Conservation (phyloP, 1,140 invertebrate species). For the Bombus fervidus region DNA sequence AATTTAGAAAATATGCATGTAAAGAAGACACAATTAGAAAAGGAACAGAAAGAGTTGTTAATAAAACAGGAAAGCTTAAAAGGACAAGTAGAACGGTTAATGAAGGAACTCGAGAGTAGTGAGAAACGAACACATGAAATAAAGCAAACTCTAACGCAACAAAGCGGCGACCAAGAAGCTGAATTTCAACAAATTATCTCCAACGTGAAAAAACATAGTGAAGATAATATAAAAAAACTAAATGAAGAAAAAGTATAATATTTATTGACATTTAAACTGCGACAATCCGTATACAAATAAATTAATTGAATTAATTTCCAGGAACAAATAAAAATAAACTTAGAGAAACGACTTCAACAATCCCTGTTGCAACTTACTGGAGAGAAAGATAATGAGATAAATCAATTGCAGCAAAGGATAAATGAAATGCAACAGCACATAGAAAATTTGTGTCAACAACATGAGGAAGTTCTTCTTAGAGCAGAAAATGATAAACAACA, state of each 20-base stretch:
- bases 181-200: constrained; percentile 89
- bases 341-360: constrained; percentile 90
- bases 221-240: constrained; percentile 88
- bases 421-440: constrained; percentile 88
- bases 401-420: constrained; percentile 87
- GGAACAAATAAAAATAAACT: constrained; percentile 86
- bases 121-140: constrained; percentile 89
- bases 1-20: constrained; percentile 89
- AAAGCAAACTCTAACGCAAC: constrained; percentile 87
- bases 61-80: constrained; percentile 90
- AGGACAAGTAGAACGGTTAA: constrained; percentile 85
- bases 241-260: constrained; percentile 88
- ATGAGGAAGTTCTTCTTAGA: constrained; percentile 91
- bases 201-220: constrained; percentile 88
- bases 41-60: constrained; percentile 89
- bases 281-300: background rate
- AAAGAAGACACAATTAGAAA: constrained; percentile 88
- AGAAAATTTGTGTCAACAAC: constrained; percentile 90
- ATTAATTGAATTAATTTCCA: constrained; percentile 65
- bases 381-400: constrained; percentile 90
- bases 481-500: constrained; percentile 95
- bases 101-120: constrained; percentile 88
- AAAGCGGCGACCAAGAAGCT: constrained; percentile 88
- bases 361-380: constrained; percentile 87
- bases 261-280: too few relatives aligned